Conservation (phyloP, 2,888 invertebrate species). For the Calameuta pallipes region DNA sequence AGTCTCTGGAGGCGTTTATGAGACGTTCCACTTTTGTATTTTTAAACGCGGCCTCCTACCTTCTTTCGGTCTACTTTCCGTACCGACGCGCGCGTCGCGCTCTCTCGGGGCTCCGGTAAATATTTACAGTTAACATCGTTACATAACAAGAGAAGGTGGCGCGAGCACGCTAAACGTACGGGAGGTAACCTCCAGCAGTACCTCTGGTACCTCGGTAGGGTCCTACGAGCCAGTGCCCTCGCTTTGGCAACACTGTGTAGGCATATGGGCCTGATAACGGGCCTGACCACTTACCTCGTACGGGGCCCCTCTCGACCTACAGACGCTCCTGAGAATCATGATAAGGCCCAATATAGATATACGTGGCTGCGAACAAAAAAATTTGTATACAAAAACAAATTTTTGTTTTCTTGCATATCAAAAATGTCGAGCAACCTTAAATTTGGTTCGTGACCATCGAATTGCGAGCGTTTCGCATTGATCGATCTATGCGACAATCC, state of each 20-base stretch:
- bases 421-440: background rate
- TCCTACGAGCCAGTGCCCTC: constrained; percentile 31
- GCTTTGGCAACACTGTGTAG: background rate
- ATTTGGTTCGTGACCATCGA: no score
- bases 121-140: constrained; percentile 62
- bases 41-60: constrained; percentile 43
- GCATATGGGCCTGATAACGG: background rate
- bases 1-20: constrained; percentile 16
- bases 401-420: background rate
- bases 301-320: background rate
- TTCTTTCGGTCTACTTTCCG: constrained; percentile 55
- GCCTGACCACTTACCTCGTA: background rate
- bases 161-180: constrained; percentile 27
- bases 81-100: constrained; percentile 30
- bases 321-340: background rate
- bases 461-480: background rate
- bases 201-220: constrained; percentile 1
- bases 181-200: background rate
- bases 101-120: constrained; percentile 47
- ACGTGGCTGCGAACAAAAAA: background rate
- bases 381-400: no score
- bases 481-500: background rate
- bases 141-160: constrained; percentile 48
- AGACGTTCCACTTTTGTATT: constrained; percentile 56
- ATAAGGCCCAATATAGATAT: background rate